Base-by-base conservation (phyloP, 2,888 invertebrate genomes). In the Euphydryas editha region DNA sequence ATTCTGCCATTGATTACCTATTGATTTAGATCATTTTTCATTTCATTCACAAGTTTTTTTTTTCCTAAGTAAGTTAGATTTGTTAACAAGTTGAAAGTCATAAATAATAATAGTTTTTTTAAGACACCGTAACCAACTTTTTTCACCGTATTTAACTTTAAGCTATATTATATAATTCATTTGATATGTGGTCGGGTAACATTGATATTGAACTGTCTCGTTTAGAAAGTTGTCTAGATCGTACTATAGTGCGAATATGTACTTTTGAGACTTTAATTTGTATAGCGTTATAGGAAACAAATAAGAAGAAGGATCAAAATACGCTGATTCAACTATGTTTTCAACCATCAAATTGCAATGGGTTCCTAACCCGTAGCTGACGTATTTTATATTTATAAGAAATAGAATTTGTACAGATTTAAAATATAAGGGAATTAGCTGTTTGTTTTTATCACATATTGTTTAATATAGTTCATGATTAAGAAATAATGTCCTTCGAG, bases 401-500 rank as follows among this genome's bases (percentile, higher is more conserved):
- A 84, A 80, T 86, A 85, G 83, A 85, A 85, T 85, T 89, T 92
- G 88, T 91, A 92, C 88, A 91, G 87, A 91, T 85, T 83, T 86
- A 80, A 90, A 90, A 87, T 80, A 72, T 92, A 90, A 90, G 91
- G 85, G 81, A 87, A 88, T 84, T 81, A 84, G 79, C 83, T 79
- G 86, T 89, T 85, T 87, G 85, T 84, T 88, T 85, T 85, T 86
- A 87, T 82, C 82, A 80, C 78, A 82, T 84, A 86, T 82, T 83
- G 83, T 79, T 78, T 81, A 79, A 78, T 82, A 84, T 84, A 82
- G 91, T 92, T 88, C 84, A 92, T 92, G 92, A 88, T 71, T 87
- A 89, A 88, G 85, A 87, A 90, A 92, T 91, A 92, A 92, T 92
- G 92, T 92, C 92, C 85, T 92, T 91, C 90, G 92, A 92, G 81